phyloP scores from a whole-genome alignment of 2,797 vertebrate species.

The Loris lydekkerianus region DNA sequence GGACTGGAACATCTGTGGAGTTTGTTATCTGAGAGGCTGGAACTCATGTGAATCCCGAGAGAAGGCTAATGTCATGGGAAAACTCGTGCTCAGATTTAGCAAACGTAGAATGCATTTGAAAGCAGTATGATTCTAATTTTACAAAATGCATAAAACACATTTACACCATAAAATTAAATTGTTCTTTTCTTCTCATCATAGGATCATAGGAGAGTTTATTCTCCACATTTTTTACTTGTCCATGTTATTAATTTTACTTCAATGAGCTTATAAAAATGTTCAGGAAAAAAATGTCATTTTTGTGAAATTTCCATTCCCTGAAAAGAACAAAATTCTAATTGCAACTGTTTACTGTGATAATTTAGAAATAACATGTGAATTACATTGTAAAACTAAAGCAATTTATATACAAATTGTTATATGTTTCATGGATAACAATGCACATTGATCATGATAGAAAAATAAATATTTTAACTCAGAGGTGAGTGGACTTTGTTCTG shows the following conservation, averaged over 20 bases:
- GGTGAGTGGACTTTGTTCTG: not conserved
- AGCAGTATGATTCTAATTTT: not conserved
- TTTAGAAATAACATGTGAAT: not conserved
- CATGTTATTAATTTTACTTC: not conserved
- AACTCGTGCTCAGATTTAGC: not conserved
- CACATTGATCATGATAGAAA: not conserved
- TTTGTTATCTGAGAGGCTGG: not conserved
- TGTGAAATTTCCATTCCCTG: not conserved
- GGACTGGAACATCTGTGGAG: not conserved
- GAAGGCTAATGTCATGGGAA: not conserved
- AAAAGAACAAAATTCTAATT: not conserved
- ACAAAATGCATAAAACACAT: not conserved
- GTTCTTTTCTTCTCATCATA: not conserved
- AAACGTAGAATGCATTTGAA: not conserved
- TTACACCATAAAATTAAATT: not conserved
- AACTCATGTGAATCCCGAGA: not conserved
- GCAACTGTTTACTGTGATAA: not conserved
- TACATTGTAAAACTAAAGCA: not conserved
- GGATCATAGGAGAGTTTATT: not conserved
- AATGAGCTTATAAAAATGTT: not conserved
- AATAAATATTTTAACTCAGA: not conserved
- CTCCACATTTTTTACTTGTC: not conserved
- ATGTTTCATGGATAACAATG: not conserved
- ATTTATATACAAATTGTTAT: not conserved
- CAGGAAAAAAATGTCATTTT: not conserved